Evolutionary conservation across 1,140 invertebrate species (phyloP), one percentile per base, ranked within the genome.

Genomic region (Melipona quadrifasciata): DNA sequence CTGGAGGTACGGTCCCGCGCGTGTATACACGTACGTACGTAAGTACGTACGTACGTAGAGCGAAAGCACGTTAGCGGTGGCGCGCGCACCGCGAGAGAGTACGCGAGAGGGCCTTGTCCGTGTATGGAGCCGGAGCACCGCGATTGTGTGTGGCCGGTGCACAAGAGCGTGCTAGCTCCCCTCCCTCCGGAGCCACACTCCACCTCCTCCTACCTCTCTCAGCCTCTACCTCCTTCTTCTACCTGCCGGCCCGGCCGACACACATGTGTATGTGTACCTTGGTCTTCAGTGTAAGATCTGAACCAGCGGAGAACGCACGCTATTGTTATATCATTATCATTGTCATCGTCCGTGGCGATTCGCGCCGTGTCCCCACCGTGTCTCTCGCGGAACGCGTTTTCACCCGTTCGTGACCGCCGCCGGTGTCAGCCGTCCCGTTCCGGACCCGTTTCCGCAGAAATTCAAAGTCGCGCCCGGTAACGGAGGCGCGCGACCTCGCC

Each of bases 271-370:
- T 94, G 93, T 94, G 93, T 94, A 92, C 90, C 92, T 91, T 92
- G 91, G 92, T 93, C 93, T 92, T 94, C 94, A 95, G 94, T 95
- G 93, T 94, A 94, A 93, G 94, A 94, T 94, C 93, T 91, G 93
- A 94, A 94, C 93, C 93, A 92, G 93, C 90, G 93, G 94, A 94
- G 94, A 94, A 94, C 94, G 93, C 94, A 95, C 94, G 92, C 92
- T 92, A 95, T 95, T 95, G 94, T 95, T 94, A 93, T 94, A 94
- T 94, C 93, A 94, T 94, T 94, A 93, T 93, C 92, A 94, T 94
- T 93, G 91, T 93, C 93, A 92, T 90, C 83, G 87, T 90, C 64
- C 85, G 87, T 75, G 84, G 78, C 71, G 72, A 86, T 85, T 86
- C 88, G 88, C 88, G 87, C 86, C 83, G 67, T 61, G 87, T 39